Percentiles rank a stretch among this genome's conserved stretches.
Evolutionary conservation across 2,888 invertebrate genomes (phyloP).

Genomic region (Drosophila borborema): DNA sequence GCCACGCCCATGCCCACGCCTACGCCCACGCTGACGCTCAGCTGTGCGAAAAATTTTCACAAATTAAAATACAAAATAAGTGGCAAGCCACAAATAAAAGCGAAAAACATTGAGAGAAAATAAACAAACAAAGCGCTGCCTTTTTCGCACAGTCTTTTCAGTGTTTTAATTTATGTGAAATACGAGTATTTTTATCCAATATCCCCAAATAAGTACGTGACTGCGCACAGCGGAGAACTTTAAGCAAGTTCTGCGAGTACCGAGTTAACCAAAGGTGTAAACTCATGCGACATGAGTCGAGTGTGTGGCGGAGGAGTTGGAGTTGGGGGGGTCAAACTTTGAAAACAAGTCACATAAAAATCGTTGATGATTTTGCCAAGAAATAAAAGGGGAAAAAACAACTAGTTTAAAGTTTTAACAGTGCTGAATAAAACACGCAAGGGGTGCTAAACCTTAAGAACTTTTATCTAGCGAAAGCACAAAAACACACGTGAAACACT

Average conservation of each 20-base stretch:
- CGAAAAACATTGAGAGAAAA: slow-evolving; percentile 27
- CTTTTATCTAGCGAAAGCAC: slow-evolving; percentile 12
- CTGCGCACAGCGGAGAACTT: slow-evolving; percentile 11
- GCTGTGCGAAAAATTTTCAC: slow-evolving; percentile 27
- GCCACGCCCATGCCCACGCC: not conserved
- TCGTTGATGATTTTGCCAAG: slow-evolving; percentile 44
- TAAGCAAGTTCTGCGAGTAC: slow-evolving; percentile 21
- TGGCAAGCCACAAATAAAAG: slow-evolving; percentile 20
- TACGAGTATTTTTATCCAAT: slow-evolving; percentile 26
- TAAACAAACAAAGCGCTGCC: slow-evolving; percentile 36
- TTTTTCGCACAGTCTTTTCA: slow-evolving; percentile 25
- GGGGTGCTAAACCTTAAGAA: slow-evolving; percentile 8
- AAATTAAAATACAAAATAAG: slow-evolving; percentile 46
- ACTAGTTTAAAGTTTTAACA: slow-evolving; percentile 43
- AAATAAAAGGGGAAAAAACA: slow-evolving; percentile 22
- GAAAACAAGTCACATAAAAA: slow-evolving; percentile 60
- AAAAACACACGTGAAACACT: slow-evolving; percentile 16
- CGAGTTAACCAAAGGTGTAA: slow-evolving; percentile 49
- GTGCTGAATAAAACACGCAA: slow-evolving; percentile 36
- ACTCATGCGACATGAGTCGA: slow-evolving; percentile 15
- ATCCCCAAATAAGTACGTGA: slow-evolving; percentile 18
- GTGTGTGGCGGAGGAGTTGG: too few relatives aligned
- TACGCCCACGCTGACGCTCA: not conserved
- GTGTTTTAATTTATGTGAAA: slow-evolving; percentile 52
- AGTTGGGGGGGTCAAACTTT: slow-evolving; percentile 25